Base-by-base conservation (phyloP, 2,797 vertebrate genomes). In the Acanthurus leucopareius region DNA sequence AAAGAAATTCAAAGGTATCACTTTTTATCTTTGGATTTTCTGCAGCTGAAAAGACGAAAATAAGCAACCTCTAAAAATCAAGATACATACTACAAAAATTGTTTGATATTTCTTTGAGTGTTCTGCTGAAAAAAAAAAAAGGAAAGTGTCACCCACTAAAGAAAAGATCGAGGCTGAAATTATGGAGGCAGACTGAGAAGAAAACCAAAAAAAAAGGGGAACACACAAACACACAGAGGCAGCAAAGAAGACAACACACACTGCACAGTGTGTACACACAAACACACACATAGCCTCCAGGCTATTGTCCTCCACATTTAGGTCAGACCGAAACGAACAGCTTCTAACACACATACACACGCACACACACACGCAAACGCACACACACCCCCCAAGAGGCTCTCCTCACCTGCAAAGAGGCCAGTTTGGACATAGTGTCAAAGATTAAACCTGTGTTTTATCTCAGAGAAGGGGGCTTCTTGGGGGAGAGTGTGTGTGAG, bases 371-470 rank as follows among this genome's bases (percentile, higher is more conserved):
- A 68, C 47, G 19, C 65, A 54, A 51, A 73, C 72, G 72, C 47
- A 85, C 54, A 85, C 79, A 75, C 67, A 59, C 79, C 49, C 88
- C 88, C 91, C 91, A 91, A 86, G 91, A 92, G 91, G 87, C 64
- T 88, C 72, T 81, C 57, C 83, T 93, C 93, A 94, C 90, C 93
- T 94, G 91, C 87, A 89, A 91, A 91, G 86, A 90, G 89, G 88
- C 90, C 91, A 86, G 89, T 90, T 88, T 92, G 89, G 87, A 91
- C 89, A 91, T 85, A 80, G 91, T 95, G 94, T 95, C 93, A 94
- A 89, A 94, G 92, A 95, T 91, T 93, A 94, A 93, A 93, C 91
- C 92, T 84, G 84, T 92, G 92, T 94, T 93, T 94, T 91, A 92
- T 91, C 88, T 92, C 91, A 85, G 80, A 69, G 82, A 85, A 87